Evolutionary conservation across 2,888 invertebrate genomes (phyloP).

Genomic region (Lycia hirtaria): DNA sequence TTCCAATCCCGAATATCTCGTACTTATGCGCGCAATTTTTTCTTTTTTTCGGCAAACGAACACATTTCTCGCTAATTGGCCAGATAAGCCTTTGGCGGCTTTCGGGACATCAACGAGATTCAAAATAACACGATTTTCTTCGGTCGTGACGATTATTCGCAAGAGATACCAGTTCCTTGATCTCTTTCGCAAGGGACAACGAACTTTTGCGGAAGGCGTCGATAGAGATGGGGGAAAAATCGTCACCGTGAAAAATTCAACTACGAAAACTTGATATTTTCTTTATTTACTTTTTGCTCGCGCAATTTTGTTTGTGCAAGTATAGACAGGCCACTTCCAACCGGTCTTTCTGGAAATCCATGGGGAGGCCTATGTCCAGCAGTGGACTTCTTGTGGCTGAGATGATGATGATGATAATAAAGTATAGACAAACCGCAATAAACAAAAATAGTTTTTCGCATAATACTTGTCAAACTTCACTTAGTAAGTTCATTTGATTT

Average conservation of each 20-base stretch:
- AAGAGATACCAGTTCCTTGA: constrained; percentile 31
- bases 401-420: too few species aligned
- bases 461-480: too few species aligned
- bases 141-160: constrained; percentile 48
- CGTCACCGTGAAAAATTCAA: not conserved
- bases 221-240: constrained; percentile 15
- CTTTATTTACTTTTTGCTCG: too few species aligned
- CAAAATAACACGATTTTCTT: constrained; percentile 40
- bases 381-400: too few species aligned
- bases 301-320: too few species aligned
- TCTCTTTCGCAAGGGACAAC: constrained; percentile 30
- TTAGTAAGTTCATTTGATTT: too few species aligned
- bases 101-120: constrained; percentile 33
- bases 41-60: constrained; percentile 31
- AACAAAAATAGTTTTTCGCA: too few species aligned
- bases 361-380: too few species aligned
- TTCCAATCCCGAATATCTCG: constrained; percentile 25
- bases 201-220: constrained; percentile 48
- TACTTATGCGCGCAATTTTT: constrained; percentile 23
- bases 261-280: too few species aligned
- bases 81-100: constrained; percentile 55
- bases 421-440: too few species aligned
- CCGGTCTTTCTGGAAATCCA: too few species aligned
- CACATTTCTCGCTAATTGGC: constrained; percentile 56
- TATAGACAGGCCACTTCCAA: too few species aligned